Conservation (phyloP, 1,140 invertebrate genomes). For the Aphelinus certus region DNA sequence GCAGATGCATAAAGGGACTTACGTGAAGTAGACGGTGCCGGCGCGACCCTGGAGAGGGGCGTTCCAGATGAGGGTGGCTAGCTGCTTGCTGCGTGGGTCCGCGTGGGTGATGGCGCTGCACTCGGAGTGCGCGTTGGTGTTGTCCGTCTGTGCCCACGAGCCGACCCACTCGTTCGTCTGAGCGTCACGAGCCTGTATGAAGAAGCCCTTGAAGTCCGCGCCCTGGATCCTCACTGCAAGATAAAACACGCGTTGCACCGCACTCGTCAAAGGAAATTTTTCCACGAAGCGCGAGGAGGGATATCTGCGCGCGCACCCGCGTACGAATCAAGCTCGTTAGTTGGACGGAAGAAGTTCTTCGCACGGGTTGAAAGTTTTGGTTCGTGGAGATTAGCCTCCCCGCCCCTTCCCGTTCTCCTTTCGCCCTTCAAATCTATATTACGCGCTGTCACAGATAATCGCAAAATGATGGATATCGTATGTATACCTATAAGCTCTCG, state of each 20-base stretch:
- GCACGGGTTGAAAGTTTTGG: too few relatives aligned
- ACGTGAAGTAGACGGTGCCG: slow-evolving; percentile 83
- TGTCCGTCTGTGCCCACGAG: slow-evolving; percentile 74
- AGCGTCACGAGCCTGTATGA: slow-evolving; percentile 80
- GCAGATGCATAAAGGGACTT: slow-evolving; percentile 57
- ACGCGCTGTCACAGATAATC: too few relatives aligned
- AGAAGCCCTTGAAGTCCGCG: slow-evolving; percentile 78
- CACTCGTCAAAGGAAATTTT: too few relatives aligned
- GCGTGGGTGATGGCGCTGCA: slow-evolving; percentile 83
- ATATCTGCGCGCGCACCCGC: too few relatives aligned
- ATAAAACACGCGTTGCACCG: not conserved
- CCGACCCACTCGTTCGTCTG: slow-evolving; percentile 77
- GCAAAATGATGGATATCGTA: too few relatives aligned
- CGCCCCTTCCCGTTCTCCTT: too few relatives aligned
- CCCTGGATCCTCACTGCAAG: slow-evolving; percentile 72
- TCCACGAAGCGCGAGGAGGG: too few relatives aligned
- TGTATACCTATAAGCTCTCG: too few relatives aligned
- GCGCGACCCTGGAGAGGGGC: slow-evolving; percentile 70
- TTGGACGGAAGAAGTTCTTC: too few relatives aligned
- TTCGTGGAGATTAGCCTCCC: too few relatives aligned
- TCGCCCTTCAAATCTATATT: too few relatives aligned
- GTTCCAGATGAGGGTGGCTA: slow-evolving; percentile 78
- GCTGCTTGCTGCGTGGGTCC: slow-evolving; percentile 78
- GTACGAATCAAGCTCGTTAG: too few relatives aligned
- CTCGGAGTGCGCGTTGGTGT: slow-evolving; percentile 78